Evolutionary conservation across 35 echinoderm and acorn worm species (phyloP), one percentile per base, ranked within the genome.

Genomic region (Ophiothrix spiculata): DNA sequence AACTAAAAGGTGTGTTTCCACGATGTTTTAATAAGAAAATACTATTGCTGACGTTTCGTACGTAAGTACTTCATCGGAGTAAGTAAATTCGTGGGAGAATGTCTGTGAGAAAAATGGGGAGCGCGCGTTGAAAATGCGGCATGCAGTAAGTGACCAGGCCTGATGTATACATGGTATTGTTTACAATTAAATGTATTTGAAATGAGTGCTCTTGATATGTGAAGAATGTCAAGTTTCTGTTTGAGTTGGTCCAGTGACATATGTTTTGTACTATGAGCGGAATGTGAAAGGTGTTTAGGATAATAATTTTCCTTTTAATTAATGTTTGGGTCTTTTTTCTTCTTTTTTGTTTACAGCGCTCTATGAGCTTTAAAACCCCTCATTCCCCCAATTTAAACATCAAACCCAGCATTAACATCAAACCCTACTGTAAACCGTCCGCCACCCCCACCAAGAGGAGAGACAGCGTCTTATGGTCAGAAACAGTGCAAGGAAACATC

Each of bases 361-460:
- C 96, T 23, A 99, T 99, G 96, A 99, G 96, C 85, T 94, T 99
- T 40, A 90, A 88, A 36, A 91, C 77, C 75, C 85, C 75, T 37
- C 89, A 94, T 37, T 87, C 92, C 32, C 92, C 92, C 23, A 83
- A 73, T 16, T 84, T 99, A 39, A 91, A 87, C 37, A 94, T 99
- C 41, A 99, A 99, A 79, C 96, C 96, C 4, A 83, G 77, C 32
- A 86, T 97, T 36, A 92, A 83, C 35, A 99, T 99, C 45, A 99
- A 99, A 79, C 96, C 96, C 16, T 99, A 99, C 92, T 94, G 88
- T 38, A 99, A 99, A 63, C 96, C 96, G 3, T 56, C 82, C 31
- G 96, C 92, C 39, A 99, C 96, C 38, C 96, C 96, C 2, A 99
- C 96, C 77, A 99, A 99, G 79, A 82, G 91, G 35, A 8, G 96